A percentile compares a stretch with the other conserved stretches of the same genome.
Evolutionary conservation across 2,797 vertebrate genomes (phyloP).

Genomic region (Manis javanica): DNA sequence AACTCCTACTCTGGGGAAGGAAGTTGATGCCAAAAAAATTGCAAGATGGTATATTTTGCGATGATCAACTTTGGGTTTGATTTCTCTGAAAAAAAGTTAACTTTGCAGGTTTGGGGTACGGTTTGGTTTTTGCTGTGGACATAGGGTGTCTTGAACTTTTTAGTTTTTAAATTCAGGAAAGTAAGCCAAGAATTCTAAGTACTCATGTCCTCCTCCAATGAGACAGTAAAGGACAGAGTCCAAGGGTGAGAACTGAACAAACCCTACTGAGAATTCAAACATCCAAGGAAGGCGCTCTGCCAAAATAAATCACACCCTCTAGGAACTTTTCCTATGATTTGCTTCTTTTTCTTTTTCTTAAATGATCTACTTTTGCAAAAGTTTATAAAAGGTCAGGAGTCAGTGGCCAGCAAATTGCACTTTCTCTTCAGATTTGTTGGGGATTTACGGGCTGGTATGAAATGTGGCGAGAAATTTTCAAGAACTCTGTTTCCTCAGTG

Average conservation of each 20-base stretch:
- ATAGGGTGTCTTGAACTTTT: conserved; percentile 48
- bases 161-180: conserved; percentile 53
- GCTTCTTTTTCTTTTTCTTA: conserved; percentile 40
- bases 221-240: conserved; percentile 51
- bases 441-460: neutral
- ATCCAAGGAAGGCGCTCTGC: conserved; percentile 46
- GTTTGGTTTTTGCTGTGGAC: conserved; percentile 59
- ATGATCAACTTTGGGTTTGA: neutral
- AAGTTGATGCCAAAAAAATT: neutral
- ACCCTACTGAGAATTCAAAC: conserved; percentile 56
- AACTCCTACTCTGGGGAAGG: neutral
- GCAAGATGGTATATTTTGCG: neutral
- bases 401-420: neutral
- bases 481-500: neutral
- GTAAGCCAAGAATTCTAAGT: conserved; percentile 66
- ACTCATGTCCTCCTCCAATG: conserved; percentile 57
- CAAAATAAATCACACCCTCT: conserved; percentile 70
- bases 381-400: conserved; percentile 52
- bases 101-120: conserved; percentile 6
- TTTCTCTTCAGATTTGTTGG: neutral
- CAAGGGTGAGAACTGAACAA: conserved; percentile 62
- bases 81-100: conserved; percentile 31
- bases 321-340: conserved; percentile 66
- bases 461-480: neutral
- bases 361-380: conserved; percentile 58